Base-by-base conservation (phyloP, 1,140 invertebrate species). In the Heliconius hermathena region DNA sequence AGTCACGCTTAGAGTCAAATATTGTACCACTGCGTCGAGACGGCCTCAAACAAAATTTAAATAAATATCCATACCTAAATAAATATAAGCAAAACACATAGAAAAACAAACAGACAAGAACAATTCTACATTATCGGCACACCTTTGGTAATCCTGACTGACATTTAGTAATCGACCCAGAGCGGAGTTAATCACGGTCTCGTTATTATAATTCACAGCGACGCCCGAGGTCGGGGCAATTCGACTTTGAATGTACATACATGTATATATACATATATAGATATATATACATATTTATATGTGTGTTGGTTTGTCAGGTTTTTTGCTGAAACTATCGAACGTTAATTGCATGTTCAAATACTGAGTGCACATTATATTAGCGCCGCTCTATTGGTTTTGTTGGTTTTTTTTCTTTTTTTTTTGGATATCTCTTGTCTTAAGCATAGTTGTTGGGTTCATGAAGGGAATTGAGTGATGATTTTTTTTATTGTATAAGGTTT, bases 71-170 rank as follows among this genome's bases (percentile, higher is more conserved):
- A 52, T 52, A 22, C 8, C 2, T 57, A 57, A 20, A n/a, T 57
- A 57, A 57, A 57, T 57, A 66, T 66, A n/a, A 66, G 60, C 20
- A 66, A 66, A 66, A 29, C 60, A 66, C 13, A 16, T 16, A 26
- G 54, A 57, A 57, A n/a, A n/a, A 57, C 54, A 29, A 26, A 66
- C 22, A 66, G 29, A 66, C n/a, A 66, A 29, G 22, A 66, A 66
- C 22, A 66, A 66, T 66, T 66, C 60, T 66, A 13, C 26, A 66
- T 72, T 74, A 76, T 80, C 73, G 74, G 60, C 38, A 60, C 74
- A 73, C 77, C 77, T 78, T 54, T 72, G 22, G 71, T 84, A 84
- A 82, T 82, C 78, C 54, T 80, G 76, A 78, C 75, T 78, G 80
- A 81, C 82, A 78, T 76, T 77, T 77, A n/a, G 60, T 83, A 74